Evolutionary conservation across 2,113 vertebrate species (phyloP).

Genomic region (Garra rufa): DNA sequence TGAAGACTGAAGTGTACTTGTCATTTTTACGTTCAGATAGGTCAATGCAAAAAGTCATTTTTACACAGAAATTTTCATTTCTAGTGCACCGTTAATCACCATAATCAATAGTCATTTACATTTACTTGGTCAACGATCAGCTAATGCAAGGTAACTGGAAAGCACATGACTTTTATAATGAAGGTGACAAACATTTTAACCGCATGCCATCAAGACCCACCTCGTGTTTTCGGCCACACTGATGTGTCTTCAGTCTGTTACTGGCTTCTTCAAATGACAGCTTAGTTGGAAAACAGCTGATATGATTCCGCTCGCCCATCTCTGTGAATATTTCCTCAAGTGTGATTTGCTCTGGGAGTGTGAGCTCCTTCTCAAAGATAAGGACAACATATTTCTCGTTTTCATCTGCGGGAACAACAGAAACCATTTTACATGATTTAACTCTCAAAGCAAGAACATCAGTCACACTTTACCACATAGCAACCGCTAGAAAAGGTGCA

Average conservation of each 20-base stretch:
- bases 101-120: not conserved
- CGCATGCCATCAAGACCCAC: slow-evolving; percentile 28
- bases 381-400: slow-evolving; percentile 83
- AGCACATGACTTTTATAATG: not conserved
- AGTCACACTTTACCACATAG: not conserved
- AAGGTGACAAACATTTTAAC: not conserved
- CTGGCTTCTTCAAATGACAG: slow-evolving; percentile 86
- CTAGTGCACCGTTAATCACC: too few relatives aligned
- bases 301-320: slow-evolving; percentile 79
- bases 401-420: slow-evolving; percentile 69
- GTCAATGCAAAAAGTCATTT: not conserved
- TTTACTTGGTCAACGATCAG: not conserved
- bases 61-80: too few relatives aligned
- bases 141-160: not conserved
- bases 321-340: slow-evolving; percentile 83
- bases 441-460: not conserved
- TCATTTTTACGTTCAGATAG: not conserved
- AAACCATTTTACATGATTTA: not conserved
- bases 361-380: slow-evolving; percentile 83
- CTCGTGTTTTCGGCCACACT: slow-evolving; percentile 70
- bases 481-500: not conserved
- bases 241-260: slow-evolving; percentile 80
- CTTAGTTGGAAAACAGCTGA: slow-evolving; percentile 80
- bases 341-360: slow-evolving; percentile 71
- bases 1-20: not conserved